These are phyloP conservation scores for Acropora tenuis DNA, from an alignment of 64 coral and sea anemone species.

Conservation along the genomic window DNA sequence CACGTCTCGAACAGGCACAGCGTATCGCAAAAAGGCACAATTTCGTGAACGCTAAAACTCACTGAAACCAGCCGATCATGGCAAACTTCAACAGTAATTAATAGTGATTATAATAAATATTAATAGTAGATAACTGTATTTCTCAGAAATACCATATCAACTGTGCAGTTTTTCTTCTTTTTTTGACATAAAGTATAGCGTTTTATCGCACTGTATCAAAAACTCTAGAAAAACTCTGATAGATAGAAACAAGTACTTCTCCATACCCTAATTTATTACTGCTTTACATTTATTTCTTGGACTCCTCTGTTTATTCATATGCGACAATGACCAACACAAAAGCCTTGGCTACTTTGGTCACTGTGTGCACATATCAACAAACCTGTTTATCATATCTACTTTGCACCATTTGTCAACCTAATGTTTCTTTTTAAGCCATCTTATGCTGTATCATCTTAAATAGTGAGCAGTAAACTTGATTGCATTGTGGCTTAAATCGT, in stretches of 20 bases:
- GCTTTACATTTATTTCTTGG: no score
- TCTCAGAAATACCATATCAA: slow-evolving; percentile 11
- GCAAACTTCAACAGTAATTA: no score
- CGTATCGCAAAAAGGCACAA: no score
- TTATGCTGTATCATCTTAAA: background rate
- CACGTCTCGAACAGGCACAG: no score
- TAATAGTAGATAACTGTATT: background rate
- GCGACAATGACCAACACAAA: no score
- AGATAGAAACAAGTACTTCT: slow-evolving; percentile 7
- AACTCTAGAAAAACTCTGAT: slow-evolving; percentile 11
- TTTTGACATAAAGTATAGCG: background rate
- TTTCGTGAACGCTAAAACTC: no score
- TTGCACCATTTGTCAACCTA: background rate
- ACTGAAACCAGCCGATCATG: no score
- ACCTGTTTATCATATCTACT: background rate
- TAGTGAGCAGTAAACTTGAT: slow-evolving; percentile 3
- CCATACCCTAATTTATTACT: slow-evolving; percentile 15
- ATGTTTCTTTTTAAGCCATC: slow-evolving; percentile 1
- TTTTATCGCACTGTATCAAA: background rate
- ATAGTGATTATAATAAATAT: no score
- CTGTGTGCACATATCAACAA: background rate
- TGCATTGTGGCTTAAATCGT: background rate
- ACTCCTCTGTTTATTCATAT: no score
- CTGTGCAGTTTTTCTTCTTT: slow-evolving; percentile 6
- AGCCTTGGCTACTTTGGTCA: no score